Percentiles rank a stretch among this genome's conserved stretches.
Evolutionary conservation across 2,797 vertebrate genomes (phyloP).

Genomic region (Carcharodon carcharias): DNA sequence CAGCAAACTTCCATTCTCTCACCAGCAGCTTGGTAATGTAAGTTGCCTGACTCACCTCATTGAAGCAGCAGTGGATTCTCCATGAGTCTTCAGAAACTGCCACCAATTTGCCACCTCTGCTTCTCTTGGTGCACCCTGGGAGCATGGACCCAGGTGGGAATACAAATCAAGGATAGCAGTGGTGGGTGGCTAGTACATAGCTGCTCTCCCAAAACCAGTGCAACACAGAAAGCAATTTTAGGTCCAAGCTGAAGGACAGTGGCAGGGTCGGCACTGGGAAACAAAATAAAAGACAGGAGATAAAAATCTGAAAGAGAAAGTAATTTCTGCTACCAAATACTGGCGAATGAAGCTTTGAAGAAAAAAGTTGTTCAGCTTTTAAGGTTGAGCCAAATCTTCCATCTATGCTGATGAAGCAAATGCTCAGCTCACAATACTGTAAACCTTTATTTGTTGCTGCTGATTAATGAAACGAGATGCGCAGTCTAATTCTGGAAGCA

Average conservation of each 20-base stretch:
- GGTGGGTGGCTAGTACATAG: no score
- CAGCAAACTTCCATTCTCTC: background rate
- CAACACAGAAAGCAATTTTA: background rate
- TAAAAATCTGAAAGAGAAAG: background rate
- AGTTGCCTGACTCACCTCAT: background rate
- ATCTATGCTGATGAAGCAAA: background rate
- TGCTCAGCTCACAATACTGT: background rate
- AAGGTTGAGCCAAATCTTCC: background rate
- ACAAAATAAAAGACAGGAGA: background rate
- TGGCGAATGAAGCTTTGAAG: background rate
- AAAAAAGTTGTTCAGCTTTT: background rate
- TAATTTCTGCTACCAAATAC: background rate
- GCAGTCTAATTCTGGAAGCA: background rate
- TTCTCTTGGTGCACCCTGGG: background rate
- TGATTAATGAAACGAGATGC: background rate
- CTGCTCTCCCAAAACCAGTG: background rate
- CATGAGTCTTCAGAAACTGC: background rate
- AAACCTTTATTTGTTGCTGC: conserved; percentile 7
- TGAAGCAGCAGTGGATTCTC: no score
- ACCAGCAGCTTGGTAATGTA: background rate
- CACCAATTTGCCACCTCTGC: background rate
- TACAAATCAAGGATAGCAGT: background rate
- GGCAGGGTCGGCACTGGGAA: background rate
- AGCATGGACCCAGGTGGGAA: background rate
- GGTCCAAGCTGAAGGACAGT: background rate